Conservation (phyloP, 2,888 invertebrate genomes). For the Dynastes hyllus region DNA sequence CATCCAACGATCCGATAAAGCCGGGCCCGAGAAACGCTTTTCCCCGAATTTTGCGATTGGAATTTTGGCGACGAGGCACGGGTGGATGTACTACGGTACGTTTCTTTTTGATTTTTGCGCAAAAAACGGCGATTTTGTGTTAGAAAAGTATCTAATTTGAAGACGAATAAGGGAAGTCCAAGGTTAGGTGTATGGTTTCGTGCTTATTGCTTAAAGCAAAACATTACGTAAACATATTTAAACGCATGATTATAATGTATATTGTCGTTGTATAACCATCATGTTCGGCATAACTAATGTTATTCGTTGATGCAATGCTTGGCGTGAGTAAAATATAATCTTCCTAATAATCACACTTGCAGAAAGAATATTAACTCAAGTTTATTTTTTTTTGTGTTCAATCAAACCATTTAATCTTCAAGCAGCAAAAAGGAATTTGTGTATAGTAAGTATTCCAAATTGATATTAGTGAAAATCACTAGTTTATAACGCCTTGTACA, state of each 20-base stretch:
- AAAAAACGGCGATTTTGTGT: neutral
- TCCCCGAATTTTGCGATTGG: slow-evolving; percentile 3
- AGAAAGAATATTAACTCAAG: too few relatives aligned
- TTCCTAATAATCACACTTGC: neutral
- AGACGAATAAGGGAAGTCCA: neutral
- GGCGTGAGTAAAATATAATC: neutral
- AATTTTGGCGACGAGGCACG: neutral
- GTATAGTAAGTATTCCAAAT: too few relatives aligned
- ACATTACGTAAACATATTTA: slow-evolving; percentile 2
- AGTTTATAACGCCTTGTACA: too few relatives aligned
- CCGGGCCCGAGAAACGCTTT: neutral
- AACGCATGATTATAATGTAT: neutral
- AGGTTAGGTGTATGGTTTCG: slow-evolving; percentile 19
- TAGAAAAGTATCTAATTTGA: neutral
- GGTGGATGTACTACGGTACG: slow-evolving; percentile 2
- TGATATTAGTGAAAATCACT: too few relatives aligned
- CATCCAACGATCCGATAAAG: neutral
- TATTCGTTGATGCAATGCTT: slow-evolving; percentile 5
- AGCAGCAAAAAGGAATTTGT: too few relatives aligned
- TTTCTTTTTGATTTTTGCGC: neutral
- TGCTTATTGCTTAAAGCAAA: neutral
- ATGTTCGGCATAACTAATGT: neutral
- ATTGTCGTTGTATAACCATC: too few relatives aligned
- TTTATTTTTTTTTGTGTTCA: too few relatives aligned
- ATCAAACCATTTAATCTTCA: too few relatives aligned